Conservation (phyloP, 2,113 vertebrate species). For the Acanthochromis polyacanthus region DNA sequence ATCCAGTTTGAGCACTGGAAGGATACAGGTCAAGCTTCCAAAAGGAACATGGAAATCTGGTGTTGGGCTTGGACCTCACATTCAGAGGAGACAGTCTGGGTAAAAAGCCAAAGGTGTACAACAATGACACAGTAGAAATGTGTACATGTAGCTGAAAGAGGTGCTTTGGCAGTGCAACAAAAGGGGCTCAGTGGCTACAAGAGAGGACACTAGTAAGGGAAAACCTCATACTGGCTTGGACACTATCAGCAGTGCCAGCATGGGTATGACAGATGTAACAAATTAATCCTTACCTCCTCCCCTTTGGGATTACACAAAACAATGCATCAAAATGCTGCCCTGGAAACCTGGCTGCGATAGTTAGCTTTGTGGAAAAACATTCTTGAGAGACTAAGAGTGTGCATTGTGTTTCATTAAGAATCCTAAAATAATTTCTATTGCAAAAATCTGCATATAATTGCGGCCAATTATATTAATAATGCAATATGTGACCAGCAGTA, state of each 20-base stretch:
- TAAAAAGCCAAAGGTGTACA: slow-evolving; percentile 57
- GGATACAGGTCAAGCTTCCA: slow-evolving; percentile 63
- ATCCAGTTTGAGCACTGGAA: slow-evolving; percentile 48
- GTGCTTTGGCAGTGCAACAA: slow-evolving; percentile 65
- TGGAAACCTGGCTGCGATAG: slow-evolving; percentile 58
- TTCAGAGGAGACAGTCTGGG: slow-evolving; percentile 26
- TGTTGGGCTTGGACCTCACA: slow-evolving; percentile 27
- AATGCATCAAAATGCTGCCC: slow-evolving; percentile 69
- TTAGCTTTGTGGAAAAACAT: slow-evolving; percentile 45
- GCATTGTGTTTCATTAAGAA: slow-evolving; percentile 43
- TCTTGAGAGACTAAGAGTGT: slow-evolving; percentile 27
- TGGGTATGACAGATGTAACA: slow-evolving; percentile 75
- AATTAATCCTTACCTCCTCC: slow-evolving; percentile 75
- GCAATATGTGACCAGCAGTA: slow-evolving; percentile 38
- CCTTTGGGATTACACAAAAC: slow-evolving; percentile 71
- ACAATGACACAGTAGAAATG: slow-evolving; percentile 67
- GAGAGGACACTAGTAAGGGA: slow-evolving; percentile 53
- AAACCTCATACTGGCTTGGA: slow-evolving; percentile 66
- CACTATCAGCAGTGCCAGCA: slow-evolving; percentile 72
- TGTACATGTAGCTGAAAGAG: slow-evolving; percentile 70
- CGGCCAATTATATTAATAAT: slow-evolving; percentile 57
- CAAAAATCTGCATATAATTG: slow-evolving; percentile 52
- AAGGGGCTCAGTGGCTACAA: slow-evolving; percentile 60
- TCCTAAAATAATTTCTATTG: slow-evolving; percentile 43
- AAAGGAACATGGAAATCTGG: slow-evolving; percentile 36